Evolutionary conservation across 2,113 vertebrate species (phyloP), one percentile per base, ranked within the genome.

Genomic region (Strix aluco): DNA sequence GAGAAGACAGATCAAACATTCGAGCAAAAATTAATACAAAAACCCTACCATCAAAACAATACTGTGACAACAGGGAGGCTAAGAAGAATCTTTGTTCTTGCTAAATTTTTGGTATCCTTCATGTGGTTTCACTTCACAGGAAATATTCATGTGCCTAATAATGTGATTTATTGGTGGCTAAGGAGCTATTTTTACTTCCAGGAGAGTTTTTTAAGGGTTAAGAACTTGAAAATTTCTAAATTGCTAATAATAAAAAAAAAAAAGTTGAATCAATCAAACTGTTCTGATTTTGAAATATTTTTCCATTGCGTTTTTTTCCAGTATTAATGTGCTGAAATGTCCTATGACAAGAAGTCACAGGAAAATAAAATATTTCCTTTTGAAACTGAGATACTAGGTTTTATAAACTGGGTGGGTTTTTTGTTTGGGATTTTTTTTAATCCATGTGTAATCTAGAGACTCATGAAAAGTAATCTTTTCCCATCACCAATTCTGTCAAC

Each of bases 351-450:
- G n/a, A 80, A 57, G 6, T 57, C 5, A 5, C 10, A 70, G 19
- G 25, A 81, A 83, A 84, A 66, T 44, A 71, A 88, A 77, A 38
- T n/a, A 54, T 9, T 78, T 83, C 14, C 5, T 72, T 83, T 59
- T 80, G 44, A 72, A 91, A 83, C 7, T 27, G 42, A 77, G 12
- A 52, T 42, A 58, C 9, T 10, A 2, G 10, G 20, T 62, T 13
- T 20, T 49, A 69, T 9, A 9, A 81, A 18, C 4, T 29, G 17
- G 10, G 15, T 13, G 8, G 0, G 1, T 4, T n/a, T n/a, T 9
- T 22, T 30, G 15, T 67, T 23, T n/a, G 7, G 34, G 3, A 5
- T n/a, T n/a, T 61, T 25, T 63, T 61, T 38, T 34, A 67, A 73
- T n/a, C 4, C 11, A 16, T 57, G 1, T 52, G 16, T 52, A 47